Percentiles rank a stretch among this genome's conserved stretches.
phyloP scores from a whole-genome alignment of 53 echinoderm and acorn worm species.

The Zoroaster sp. region DNA sequence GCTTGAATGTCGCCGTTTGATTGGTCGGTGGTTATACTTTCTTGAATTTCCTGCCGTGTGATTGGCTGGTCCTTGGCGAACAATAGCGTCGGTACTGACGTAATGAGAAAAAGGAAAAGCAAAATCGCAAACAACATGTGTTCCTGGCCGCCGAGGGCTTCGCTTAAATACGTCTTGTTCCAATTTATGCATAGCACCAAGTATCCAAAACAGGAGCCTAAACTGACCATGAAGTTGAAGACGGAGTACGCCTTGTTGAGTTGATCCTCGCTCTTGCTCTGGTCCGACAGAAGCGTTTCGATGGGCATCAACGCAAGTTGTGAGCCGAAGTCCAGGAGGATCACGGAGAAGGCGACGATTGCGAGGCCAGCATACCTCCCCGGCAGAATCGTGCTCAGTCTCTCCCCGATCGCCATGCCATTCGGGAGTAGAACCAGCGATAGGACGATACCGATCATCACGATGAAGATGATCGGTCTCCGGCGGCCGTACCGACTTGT shows the following conservation, averaged over 20 bases:
- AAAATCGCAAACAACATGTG: constrained; percentile 77
- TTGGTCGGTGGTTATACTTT: neutral
- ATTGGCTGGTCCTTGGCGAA: constrained; percentile 84
- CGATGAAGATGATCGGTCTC: constrained; percentile 71
- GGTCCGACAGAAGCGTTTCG: constrained; percentile 89
- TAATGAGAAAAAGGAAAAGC: constrained; percentile 52
- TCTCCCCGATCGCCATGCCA: constrained; percentile 36
- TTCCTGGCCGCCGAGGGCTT: constrained; percentile 69
- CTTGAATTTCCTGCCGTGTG: neutral
- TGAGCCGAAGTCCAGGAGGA: constrained; percentile 88
- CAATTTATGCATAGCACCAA: constrained; percentile 82
- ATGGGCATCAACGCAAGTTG: constrained; percentile 87
- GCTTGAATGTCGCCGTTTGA: neutral
- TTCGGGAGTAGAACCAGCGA: constrained; percentile 74
- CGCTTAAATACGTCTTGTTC: constrained; percentile 56
- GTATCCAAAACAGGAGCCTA: constrained; percentile 92
- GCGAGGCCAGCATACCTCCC: constrained; percentile 52
- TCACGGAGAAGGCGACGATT: constrained; percentile 69
- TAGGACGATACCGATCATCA: constrained; percentile 48
- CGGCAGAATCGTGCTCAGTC: constrained; percentile 34
- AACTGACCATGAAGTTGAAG: constrained; percentile 87
- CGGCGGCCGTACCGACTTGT: constrained; percentile 83
- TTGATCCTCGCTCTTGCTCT: constrained; percentile 71
- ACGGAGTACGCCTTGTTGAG: constrained; percentile 82
- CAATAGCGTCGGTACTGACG: constrained; percentile 54